Percentiles rank a stretch among this genome's conserved stretches.
phyloP scores from a whole-genome alignment of 2,888 invertebrate species.

The Megaustenia siamemsis region DNA sequence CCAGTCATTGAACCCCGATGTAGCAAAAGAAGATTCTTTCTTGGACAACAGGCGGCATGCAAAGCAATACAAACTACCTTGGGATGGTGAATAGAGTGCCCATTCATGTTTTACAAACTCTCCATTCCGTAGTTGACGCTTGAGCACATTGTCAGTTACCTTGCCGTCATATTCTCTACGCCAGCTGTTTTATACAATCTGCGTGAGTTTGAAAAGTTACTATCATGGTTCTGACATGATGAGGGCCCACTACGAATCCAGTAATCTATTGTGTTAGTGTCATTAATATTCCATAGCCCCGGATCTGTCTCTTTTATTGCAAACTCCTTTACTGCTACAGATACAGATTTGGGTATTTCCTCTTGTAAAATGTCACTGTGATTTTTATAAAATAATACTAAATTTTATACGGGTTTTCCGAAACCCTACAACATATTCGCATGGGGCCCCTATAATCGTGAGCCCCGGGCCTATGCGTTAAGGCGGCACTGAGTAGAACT shows the following conservation, averaged over 20 bases:
- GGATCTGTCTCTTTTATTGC: too few species aligned
- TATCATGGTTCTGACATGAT: neutral
- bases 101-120: constrained; percentile 3
- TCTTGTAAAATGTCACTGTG: too few species aligned
- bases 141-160: neutral
- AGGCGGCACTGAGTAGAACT: too few species aligned
- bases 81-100: neutral
- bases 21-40: constrained; percentile 7
- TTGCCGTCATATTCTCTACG: neutral
- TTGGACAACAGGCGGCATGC: neutral
- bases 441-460: too few species aligned
- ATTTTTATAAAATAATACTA: too few species aligned
- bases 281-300: neutral
- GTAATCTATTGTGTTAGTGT: neutral
- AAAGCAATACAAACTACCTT: constrained; percentile 6
- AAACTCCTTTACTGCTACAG: too few species aligned
- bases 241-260: constrained; percentile 1
- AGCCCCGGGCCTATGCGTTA: too few species aligned
- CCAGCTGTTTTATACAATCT: neutral
- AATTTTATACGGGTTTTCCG: too few species aligned
- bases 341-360: too few species aligned
- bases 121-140: constrained; percentile 12
- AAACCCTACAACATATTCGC: too few species aligned
- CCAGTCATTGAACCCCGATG: neutral
- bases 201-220: constrained; percentile 5